Conservation (phyloP, 2,113 vertebrate species). For the Nothoprocta pentlandii region DNA sequence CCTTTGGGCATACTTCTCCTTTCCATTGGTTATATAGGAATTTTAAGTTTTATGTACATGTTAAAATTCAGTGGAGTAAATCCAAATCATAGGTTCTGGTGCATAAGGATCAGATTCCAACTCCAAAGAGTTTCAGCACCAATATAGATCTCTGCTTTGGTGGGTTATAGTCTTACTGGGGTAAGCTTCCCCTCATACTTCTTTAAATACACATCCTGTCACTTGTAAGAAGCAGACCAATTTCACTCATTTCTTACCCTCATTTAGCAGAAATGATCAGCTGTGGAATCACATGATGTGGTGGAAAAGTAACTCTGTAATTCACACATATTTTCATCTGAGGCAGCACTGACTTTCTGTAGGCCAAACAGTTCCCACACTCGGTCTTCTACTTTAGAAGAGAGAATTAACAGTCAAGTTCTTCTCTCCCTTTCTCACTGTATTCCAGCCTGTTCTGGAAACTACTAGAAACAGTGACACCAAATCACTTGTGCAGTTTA, state of each 20-base stretch:
- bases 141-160: background rate
- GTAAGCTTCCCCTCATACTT: background rate
- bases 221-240: background rate
- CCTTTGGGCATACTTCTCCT: background rate
- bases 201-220: background rate
- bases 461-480: background rate
- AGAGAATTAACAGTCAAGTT: background rate
- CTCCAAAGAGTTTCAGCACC: background rate
- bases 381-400: background rate
- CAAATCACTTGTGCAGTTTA: background rate
- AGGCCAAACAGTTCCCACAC: background rate
- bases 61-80: background rate
- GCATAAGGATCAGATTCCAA: background rate
- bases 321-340: background rate
- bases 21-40: background rate
- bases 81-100: background rate
- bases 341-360: background rate
- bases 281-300: background rate
- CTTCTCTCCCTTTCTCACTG: background rate
- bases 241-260: background rate
- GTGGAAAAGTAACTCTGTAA: background rate
- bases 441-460: background rate
- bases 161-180: background rate
- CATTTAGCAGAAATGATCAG: background rate
- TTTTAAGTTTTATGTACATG: rapidly evolving